phyloP scores from a whole-genome alignment of 2,113 vertebrate genomes.

The Tetrao urogallus region DNA sequence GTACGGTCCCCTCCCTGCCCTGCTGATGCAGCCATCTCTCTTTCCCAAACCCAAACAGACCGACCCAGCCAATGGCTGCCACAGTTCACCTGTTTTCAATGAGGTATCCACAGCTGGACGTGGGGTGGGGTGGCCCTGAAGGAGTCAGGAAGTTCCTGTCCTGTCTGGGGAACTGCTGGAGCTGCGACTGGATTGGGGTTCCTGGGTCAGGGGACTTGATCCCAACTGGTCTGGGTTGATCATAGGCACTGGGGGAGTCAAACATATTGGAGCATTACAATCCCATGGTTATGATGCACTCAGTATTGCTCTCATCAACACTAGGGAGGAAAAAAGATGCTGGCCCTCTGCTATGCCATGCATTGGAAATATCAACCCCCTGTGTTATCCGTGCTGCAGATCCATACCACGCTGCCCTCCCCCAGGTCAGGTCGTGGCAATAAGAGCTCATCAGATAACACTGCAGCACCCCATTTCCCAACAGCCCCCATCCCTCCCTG shows the following conservation, averaged over 20 bases:
- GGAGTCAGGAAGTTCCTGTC: conserved; percentile 88
- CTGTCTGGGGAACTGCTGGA: conserved; percentile 87
- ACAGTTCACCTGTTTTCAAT: conserved; percentile 78
- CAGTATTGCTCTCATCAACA: background rate
- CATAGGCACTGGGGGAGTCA: conserved; percentile 86
- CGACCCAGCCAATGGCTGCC: background rate
- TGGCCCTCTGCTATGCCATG: background rate
- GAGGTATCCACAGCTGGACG: conserved; percentile 85
- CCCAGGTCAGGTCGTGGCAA: rapidly evolving
- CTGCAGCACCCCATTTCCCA: background rate
- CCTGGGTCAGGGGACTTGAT: conserved; percentile 85
- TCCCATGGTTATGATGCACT: background rate
- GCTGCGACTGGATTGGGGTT: conserved; percentile 80
- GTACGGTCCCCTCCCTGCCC: too few species aligned
- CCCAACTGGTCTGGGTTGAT: conserved; percentile 84
- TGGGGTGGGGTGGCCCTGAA: conserved; percentile 76
- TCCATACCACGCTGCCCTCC: rapidly evolving
- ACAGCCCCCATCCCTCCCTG: background rate
- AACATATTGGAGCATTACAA: background rate
- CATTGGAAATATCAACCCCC: background rate
- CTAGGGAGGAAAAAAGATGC: too few species aligned
- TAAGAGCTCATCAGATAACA: rapidly evolving
- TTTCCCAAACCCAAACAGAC: background rate
- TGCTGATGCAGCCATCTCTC: background rate
- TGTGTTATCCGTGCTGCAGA: rapidly evolving